A percentile compares a stretch with the other conserved stretches of the same genome.
These are phyloP conservation scores for Drosophila oshimai DNA, from an alignment of 1,140 invertebrate genomes.

Conservation along the genomic window DNA sequence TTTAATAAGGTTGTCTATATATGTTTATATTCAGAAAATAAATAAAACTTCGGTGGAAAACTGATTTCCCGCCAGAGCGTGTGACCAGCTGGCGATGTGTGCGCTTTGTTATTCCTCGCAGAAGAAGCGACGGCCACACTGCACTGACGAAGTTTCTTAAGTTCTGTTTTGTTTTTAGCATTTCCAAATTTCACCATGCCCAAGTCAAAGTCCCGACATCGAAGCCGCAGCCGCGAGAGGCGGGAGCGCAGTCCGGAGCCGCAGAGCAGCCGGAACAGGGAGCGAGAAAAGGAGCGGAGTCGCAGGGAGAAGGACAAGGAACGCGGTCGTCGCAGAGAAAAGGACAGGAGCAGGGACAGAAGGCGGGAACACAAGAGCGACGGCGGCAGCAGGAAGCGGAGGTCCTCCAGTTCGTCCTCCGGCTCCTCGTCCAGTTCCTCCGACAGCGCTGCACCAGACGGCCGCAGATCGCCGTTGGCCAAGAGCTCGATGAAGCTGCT, in stretches of 20 bases:
- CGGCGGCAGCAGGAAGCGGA: conserved; percentile 20
- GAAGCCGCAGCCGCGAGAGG: conserved; percentile 33
- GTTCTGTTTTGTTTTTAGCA: conserved; percentile 23
- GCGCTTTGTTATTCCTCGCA: no score
- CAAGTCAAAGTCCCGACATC: conserved; percentile 33
- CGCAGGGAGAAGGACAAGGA: conserved; percentile 29
- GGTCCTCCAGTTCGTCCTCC: conserved; percentile 15
- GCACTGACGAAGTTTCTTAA: no score
- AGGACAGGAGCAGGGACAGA: conserved; percentile 8
- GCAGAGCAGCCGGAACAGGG: conserved; percentile 26
- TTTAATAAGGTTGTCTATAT: no score
- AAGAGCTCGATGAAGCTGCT: conserved; percentile 85
- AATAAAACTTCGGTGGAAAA: no score
- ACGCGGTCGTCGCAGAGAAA: conserved; percentile 5
- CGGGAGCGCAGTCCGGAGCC: neutral
- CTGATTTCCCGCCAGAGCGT: no score
- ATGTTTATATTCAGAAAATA: no score
- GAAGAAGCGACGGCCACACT: no score
- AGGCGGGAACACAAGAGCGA: conserved; percentile 9
- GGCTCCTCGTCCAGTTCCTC: conserved; percentile 28
- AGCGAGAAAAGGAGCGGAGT: conserved; percentile 16
- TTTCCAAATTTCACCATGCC: conserved; percentile 41
- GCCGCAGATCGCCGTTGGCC: conserved; percentile 8
- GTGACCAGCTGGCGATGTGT: no score
- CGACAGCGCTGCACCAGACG: neutral